Percentiles rank a stretch among this genome's conserved stretches.
Conservation (phyloP, 2,797 vertebrate genomes). For the Eulemur mongoz region DNA sequence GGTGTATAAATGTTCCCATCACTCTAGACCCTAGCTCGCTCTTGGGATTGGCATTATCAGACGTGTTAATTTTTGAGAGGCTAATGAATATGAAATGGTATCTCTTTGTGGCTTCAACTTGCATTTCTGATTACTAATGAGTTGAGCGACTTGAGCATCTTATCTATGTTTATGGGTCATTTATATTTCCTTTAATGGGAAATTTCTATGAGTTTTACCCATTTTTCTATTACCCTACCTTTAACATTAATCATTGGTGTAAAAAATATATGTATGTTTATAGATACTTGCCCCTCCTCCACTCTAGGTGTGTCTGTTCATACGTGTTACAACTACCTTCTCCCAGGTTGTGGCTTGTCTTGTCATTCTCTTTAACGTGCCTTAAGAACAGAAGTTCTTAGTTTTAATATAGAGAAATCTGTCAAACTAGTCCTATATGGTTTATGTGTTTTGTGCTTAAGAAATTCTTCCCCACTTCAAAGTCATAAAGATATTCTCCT, state of each 20-base stretch:
- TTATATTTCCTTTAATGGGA: conserved; percentile 18
- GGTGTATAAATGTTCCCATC: too few species aligned
- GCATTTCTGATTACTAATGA: background rate
- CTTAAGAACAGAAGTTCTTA: background rate
- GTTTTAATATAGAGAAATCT: background rate
- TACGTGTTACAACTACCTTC: background rate
- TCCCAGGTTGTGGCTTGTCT: background rate
- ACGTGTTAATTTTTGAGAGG: background rate
- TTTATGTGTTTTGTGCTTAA: background rate
- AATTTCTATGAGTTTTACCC: background rate
- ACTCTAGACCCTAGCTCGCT: background rate
- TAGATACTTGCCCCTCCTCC: background rate
- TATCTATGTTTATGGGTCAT: background rate
- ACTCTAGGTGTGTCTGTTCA: background rate
- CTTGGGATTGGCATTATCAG: background rate
- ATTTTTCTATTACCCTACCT: background rate
- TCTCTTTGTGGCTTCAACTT: background rate
- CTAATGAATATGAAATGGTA: background rate
- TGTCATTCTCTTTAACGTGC: background rate
- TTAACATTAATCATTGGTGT: background rate
- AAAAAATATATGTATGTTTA: background rate
- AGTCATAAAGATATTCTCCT: background rate
- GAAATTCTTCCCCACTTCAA: background rate
- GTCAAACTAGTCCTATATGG: background rate
- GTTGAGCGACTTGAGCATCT: background rate